Conservation (phyloP, 2,888 invertebrate species). For the Helicoverpa assulta region DNA sequence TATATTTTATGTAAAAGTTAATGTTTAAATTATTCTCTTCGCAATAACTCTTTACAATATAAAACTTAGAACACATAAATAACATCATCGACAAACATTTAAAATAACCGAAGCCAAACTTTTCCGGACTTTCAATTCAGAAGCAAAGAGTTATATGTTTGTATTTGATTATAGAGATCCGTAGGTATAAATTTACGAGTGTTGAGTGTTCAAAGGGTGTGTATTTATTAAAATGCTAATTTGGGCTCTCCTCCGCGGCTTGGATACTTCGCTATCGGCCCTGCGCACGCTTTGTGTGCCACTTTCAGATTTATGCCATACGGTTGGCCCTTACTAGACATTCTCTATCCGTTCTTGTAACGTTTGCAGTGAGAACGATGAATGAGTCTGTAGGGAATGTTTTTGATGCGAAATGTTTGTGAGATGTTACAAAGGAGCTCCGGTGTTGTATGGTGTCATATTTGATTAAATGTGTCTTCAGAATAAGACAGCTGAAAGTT, state of each 20-base stretch:
- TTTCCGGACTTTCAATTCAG: constrained; percentile 76
- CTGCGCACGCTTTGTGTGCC: constrained; percentile 88
- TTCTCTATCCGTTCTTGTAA: constrained; percentile 65
- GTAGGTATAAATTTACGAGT: constrained; percentile 83
- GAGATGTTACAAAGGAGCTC: no score
- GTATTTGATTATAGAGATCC: constrained; percentile 90
- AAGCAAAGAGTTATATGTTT: constrained; percentile 86
- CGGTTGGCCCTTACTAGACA: constrained; percentile 72
- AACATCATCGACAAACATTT: constrained; percentile 49
- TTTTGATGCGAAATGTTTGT: no score
- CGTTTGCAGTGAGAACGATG: not conserved
- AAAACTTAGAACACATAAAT: constrained; percentile 1
- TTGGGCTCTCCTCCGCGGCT: constrained; percentile 84
- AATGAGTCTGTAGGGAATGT: not conserved
- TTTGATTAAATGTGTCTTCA: no score
- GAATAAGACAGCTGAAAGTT: no score
- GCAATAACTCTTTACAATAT: not conserved
- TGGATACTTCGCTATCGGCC: constrained; percentile 87
- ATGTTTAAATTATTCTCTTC: not conserved
- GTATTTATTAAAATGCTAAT: constrained; percentile 91
- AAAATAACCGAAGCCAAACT: constrained; percentile 55
- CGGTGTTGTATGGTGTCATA: no score
- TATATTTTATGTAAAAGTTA: no score
- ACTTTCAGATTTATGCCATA: constrained; percentile 89
- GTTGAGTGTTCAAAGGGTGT: constrained; percentile 88